phyloP scores from a whole-genome alignment of 2,888 invertebrate species.

The Drosophila koepferae region DNA sequence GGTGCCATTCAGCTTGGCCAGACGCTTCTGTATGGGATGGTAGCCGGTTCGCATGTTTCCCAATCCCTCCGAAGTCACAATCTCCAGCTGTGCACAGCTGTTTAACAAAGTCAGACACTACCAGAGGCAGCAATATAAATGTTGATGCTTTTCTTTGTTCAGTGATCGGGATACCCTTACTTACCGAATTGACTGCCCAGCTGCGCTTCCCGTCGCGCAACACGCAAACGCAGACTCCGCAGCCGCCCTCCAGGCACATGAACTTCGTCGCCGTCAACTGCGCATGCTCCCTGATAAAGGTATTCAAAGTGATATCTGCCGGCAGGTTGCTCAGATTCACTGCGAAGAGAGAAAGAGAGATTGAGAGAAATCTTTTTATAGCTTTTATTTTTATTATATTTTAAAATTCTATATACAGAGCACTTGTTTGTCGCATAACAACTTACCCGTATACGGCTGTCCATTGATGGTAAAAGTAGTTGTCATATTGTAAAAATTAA shows the following conservation, averaged over 20 bases:
- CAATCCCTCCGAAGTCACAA: constrained; percentile 90
- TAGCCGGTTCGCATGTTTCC: constrained; percentile 89
- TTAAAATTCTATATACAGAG: neutral
- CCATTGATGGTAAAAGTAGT: constrained; percentile 77
- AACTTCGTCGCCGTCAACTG: constrained; percentile 88
- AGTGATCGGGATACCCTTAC: constrained; percentile 11
- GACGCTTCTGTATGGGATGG: constrained; percentile 88
- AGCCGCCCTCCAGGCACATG: constrained; percentile 90
- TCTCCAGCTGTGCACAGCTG: constrained; percentile 89
- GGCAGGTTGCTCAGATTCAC: constrained; percentile 82
- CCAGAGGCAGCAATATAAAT: neutral
- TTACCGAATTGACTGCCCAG: constrained; percentile 88
- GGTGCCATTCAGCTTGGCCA: constrained; percentile 89
- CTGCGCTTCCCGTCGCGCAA: constrained; percentile 85
- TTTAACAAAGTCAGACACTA: constrained; percentile 88
- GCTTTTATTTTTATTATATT: neutral
- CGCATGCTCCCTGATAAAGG: constrained; percentile 87
- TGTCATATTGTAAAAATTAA: constrained; percentile 52
- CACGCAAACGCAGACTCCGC: constrained; percentile 87
- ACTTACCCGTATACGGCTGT: constrained; percentile 69
- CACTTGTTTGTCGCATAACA: neutral
- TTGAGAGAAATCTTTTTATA: constrained; percentile 8
- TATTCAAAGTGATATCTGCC: constrained; percentile 87
- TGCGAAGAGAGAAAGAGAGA: constrained; percentile 29
- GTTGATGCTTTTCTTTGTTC: neutral